phyloP scores from a whole-genome alignment of 1,140 invertebrate species.

The Bombus confusus region DNA sequence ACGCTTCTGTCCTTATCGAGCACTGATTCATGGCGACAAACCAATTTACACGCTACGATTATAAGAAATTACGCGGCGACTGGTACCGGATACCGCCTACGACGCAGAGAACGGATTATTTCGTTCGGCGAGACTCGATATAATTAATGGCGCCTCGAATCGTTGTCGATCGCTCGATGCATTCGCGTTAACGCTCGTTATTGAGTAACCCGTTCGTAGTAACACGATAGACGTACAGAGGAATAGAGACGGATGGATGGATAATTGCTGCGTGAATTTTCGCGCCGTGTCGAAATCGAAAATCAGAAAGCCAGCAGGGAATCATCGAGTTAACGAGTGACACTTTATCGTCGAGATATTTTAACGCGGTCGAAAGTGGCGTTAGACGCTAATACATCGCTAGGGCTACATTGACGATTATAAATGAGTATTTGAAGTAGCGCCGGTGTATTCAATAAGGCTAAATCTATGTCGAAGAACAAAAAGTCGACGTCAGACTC shows the following conservation, averaged over 20 bases:
- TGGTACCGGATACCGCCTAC: not conserved
- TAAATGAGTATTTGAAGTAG: not conserved
- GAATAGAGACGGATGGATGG: not conserved
- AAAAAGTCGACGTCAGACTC: not conserved
- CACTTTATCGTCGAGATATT: conserved; percentile 17
- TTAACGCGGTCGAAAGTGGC: not conserved
- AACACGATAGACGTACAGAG: not conserved
- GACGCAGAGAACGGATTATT: not conserved
- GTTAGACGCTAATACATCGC: not conserved
- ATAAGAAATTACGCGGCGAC: conserved; percentile 6
- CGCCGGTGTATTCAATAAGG: too few species aligned
- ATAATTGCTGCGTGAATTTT: not conserved
- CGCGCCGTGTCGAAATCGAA: conserved; percentile 1
- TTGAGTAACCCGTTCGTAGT: not conserved
- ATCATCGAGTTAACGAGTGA: not conserved
- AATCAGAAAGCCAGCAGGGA: not conserved
- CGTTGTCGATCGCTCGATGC: not conserved
- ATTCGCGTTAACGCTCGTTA: not conserved
- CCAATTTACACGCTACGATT: conserved; percentile 20
- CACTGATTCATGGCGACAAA: not conserved
- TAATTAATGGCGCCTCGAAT: conserved; percentile 5
- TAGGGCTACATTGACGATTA: not conserved
- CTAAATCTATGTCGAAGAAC: not conserved
- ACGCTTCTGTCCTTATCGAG: too few species aligned
- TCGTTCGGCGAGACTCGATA: conserved; percentile 2